phyloP scores from a whole-genome alignment of 2,113 vertebrate genomes.

The Sclerurus mexicanus region DNA sequence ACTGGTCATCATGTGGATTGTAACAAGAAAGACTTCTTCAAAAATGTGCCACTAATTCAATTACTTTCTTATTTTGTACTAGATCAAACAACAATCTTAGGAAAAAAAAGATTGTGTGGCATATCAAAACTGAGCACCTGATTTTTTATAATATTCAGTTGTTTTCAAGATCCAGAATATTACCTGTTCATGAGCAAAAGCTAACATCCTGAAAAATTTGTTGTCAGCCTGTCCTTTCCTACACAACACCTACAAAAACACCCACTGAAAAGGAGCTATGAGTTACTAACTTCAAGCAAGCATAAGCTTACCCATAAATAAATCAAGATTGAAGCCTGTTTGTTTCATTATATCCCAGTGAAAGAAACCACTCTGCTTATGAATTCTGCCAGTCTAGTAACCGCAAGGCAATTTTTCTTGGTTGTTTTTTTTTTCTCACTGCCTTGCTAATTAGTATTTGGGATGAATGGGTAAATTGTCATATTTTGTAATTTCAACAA shows the following conservation, averaged over 20 bases:
- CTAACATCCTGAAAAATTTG: neutral
- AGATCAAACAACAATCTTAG: neutral
- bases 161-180: neutral
- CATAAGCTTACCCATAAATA: neutral
- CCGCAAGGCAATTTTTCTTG: neutral
- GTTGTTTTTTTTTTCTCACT: neutral
- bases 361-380: neutral
- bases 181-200: neutral
- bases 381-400: neutral
- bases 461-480: neutral
- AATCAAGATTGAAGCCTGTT: neutral
- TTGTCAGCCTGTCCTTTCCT: neutral
- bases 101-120: too few relatives aligned
- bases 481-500: neutral
- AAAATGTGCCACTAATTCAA: neutral
- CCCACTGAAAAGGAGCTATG: neutral
- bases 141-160: neutral
- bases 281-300: neutral
- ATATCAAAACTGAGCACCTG: neutral
- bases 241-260: neutral
- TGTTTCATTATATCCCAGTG: neutral
- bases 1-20: neutral
- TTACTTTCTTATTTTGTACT: neutral
- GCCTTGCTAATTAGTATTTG: neutral
- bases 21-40: neutral